Conservation (phyloP, 1,140 invertebrate genomes). For the Latrodectus geometricus region DNA sequence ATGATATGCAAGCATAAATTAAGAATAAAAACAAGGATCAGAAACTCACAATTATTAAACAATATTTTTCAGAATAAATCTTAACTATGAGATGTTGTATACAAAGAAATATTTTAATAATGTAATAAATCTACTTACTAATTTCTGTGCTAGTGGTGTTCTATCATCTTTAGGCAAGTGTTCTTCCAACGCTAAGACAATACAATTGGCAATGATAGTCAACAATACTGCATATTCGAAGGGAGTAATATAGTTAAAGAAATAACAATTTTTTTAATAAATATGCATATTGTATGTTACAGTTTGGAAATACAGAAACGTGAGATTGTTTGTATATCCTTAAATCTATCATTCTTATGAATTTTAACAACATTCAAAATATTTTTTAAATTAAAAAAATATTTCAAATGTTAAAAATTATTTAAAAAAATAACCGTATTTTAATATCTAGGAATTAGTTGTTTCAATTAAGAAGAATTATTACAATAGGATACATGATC, state of each 20-base stretch:
- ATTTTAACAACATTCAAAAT: neutral
- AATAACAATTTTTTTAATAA: neutral
- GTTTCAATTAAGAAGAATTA: too few relatives aligned
- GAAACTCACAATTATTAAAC: too few relatives aligned
- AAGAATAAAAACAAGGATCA: too few relatives aligned
- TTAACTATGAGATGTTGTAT: too few relatives aligned
- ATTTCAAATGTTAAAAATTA: too few relatives aligned
- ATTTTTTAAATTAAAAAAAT: too few relatives aligned
- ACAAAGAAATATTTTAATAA: too few relatives aligned
- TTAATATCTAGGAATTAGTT: too few relatives aligned
- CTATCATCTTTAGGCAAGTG: slow-evolving; percentile 98
- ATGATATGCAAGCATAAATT: too few relatives aligned
- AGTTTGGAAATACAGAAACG: neutral
- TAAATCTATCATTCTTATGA: neutral
- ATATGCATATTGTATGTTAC: neutral
- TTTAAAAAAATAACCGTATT: too few relatives aligned
- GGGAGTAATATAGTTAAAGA: slow-evolving; percentile 75
- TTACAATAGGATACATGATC: too few relatives aligned
- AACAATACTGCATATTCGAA: slow-evolving; percentile 99
- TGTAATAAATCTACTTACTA: slow-evolving; percentile 83
- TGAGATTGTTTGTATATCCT: neutral
- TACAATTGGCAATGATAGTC: slow-evolving; percentile 99
- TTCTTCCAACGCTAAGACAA: slow-evolving; percentile 99
- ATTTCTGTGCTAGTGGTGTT: slow-evolving; percentile 96
- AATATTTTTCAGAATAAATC: too few relatives aligned